Evolutionary conservation across 2,888 invertebrate genomes (phyloP).

Genomic region (Hydroisotoma schaefferi): DNA sequence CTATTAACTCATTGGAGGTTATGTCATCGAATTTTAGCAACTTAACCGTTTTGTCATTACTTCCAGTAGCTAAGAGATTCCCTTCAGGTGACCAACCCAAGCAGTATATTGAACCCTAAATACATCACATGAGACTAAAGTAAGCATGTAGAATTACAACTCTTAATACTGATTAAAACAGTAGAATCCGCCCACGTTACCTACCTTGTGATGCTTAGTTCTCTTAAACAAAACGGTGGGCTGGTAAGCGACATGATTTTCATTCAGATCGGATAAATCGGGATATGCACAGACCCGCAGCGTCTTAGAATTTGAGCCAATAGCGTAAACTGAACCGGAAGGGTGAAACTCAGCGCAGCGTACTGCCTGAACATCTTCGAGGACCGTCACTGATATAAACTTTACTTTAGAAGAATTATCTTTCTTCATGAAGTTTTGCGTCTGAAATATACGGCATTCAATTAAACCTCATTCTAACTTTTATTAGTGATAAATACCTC

Average conservation of each 20-base stretch:
- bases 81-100: constrained; percentile 91
- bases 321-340: constrained; percentile 86
- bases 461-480: too few species aligned
- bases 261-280: constrained; percentile 69
- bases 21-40: constrained; percentile 90
- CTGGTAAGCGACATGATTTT: constrained; percentile 75
- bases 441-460: too few species aligned
- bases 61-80: constrained; percentile 94
- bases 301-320: constrained; percentile 97
- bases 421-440: too few species aligned
- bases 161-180: background rate
- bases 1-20: constrained; percentile 66
- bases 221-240: constrained; percentile 91
- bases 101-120: constrained; percentile 88
- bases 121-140: background rate
- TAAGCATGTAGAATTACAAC: background rate
- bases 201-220: constrained; percentile 86
- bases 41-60: constrained; percentile 97
- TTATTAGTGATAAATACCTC: too few species aligned
- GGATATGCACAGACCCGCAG: constrained; percentile 95
- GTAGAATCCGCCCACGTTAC: background rate
- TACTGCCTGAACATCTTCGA: constrained; percentile 95
- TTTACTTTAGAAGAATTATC: constrained; percentile 35
- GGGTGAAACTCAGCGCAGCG: constrained; percentile 98
- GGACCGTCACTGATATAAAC: constrained; percentile 82